phyloP scores from a whole-genome alignment of 1,140 invertebrate species.

The Anadara kagoshimensis region DNA sequence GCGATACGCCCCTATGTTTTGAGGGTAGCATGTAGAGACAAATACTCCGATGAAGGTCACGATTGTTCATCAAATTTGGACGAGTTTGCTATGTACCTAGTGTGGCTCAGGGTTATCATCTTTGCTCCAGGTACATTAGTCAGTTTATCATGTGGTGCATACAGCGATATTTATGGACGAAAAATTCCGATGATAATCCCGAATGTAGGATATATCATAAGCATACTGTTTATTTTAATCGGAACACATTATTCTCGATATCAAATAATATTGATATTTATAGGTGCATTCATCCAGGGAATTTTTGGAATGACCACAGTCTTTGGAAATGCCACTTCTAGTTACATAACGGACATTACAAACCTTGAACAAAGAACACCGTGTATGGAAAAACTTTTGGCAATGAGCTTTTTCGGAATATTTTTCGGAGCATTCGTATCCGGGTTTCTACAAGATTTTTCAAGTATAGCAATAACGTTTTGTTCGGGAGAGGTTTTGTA shows the following conservation, averaged over 20 bases:
- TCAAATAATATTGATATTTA: conserved; percentile 52
- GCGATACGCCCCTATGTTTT: too few species aligned
- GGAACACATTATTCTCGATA: conserved; percentile 35
- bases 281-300: conserved; percentile 62
- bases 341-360: conserved; percentile 67
- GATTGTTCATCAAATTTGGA: too few species aligned
- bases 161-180: conserved; percentile 68
- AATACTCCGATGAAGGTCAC: too few species aligned
- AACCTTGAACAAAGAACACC: conserved; percentile 55
- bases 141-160: conserved; percentile 70
- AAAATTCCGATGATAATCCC: conserved; percentile 71
- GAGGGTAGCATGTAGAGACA: too few species aligned
- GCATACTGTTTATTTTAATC: conserved; percentile 62
- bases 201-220: conserved; percentile 61
- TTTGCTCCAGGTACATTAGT: conserved; percentile 68
- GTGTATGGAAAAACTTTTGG: conserved; percentile 63
- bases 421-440: conserved; percentile 64
- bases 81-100: conserved; percentile 42
- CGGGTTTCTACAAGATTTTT: conserved; percentile 54
- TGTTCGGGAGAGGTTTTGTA: conserved; percentile 49
- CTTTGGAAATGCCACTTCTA: conserved; percentile 70
- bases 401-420: conserved; percentile 70
- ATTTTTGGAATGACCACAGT: conserved; percentile 67
- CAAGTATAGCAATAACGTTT: conserved; percentile 53
- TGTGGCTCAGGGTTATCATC: conserved; percentile 67